Evolutionary conservation across 2,113 vertebrate species (phyloP).

Genomic region (Lycaon pictus): DNA sequence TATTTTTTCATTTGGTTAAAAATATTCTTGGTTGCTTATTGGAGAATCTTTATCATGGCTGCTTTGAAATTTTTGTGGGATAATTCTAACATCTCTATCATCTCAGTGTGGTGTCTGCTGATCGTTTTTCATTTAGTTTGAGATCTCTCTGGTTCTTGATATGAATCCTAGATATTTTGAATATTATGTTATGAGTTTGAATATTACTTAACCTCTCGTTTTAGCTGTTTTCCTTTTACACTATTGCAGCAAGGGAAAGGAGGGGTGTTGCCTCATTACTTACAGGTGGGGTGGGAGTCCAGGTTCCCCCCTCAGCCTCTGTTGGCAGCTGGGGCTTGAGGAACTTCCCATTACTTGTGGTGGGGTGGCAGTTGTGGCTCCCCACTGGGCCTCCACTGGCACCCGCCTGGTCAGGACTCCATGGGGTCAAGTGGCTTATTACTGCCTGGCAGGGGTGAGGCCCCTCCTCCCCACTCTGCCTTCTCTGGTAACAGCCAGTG

Average conservation of each 20-base stretch:
- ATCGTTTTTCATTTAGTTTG: neutral
- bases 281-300: neutral
- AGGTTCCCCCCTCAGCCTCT: neutral
- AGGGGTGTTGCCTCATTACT: neutral
- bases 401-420: neutral
- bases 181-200: neutral
- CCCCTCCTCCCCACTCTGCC: neutral
- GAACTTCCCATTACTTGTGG: neutral
- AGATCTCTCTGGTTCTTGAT: neutral
- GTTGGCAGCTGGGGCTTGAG: neutral
- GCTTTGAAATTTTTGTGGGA: neutral
- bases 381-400: neutral
- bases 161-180: neutral
- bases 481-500: neutral
- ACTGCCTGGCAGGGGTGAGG: neutral
- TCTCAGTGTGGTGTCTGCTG: neutral
- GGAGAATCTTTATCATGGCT: neutral
- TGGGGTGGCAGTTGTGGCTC: neutral
- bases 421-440: neutral
- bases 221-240: neutral
- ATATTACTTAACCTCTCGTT: neutral
- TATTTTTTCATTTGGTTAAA: neutral
- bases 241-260: neutral
- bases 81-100: neutral
- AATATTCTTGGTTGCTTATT: neutral